Evolutionary conservation across 2,797 vertebrate genomes (phyloP), one percentile per base, ranked within the genome.

Genomic region (Coluber constrictor): DNA sequence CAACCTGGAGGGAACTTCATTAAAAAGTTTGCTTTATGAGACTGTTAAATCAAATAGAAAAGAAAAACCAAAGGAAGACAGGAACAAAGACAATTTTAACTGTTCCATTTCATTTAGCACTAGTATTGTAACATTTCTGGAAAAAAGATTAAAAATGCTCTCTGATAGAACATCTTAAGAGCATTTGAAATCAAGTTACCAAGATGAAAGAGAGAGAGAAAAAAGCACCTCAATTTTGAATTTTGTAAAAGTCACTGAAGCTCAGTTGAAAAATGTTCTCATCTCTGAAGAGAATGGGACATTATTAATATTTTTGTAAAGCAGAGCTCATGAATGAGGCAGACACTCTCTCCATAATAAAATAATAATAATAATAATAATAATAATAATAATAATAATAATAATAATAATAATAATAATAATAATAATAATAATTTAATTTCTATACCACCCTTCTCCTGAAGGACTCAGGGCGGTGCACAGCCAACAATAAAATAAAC

Each of bases 291-390:
- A 97, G 95, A 95, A 93, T 95, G 93, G 96, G 91, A 95, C 90
- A 92, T 97, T 97, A 96, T 96, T 97, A 96, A 95, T 96, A 96
- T 96, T 97, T 98, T 97, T 97, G 96, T 97, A 96, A 95, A 96
- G 95, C 96, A 91, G 92, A 95, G 91, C 93, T 97, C 91, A 93
- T 94, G 95, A 96, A 94, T 92, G 95, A 96, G 91, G 90, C 93
- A 91, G 97, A 93, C 95, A 96, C 94, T 96, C 92, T 96, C 91
- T 96, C 94, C 93, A 56, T 90, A 94, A 96, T 95, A 94, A 97
- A 97, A 37, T 37, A 37, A 37, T 37, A n/a, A n/a, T n/a, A n/a
- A n/a, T n/a, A n/a, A n/a, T n/a, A n/a, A n/a, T n/a, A n/a, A n/a
- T n/a, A n/a, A n/a, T n/a, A n/a, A n/a, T n/a, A n/a, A n/a, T n/a